phyloP scores from a whole-genome alignment of 2,797 vertebrate genomes.

The Macrochelys suwanniensis region DNA sequence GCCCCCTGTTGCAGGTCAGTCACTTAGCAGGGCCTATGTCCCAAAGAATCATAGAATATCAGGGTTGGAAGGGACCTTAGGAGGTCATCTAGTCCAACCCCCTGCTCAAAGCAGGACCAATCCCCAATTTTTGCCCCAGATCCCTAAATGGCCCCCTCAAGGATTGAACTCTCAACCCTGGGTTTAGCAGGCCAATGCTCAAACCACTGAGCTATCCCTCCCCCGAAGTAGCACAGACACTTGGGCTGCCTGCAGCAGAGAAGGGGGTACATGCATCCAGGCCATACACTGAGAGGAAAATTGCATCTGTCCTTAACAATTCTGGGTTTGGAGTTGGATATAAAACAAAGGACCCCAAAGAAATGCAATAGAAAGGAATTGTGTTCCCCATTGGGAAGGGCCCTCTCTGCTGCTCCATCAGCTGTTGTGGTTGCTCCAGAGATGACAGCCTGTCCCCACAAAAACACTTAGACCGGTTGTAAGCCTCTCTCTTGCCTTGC shows the following conservation, averaged over 20 bases:
- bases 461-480: not conserved
- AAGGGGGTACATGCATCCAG: not conserved
- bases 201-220: too few species aligned
- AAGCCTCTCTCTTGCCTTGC: not conserved
- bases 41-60: not conserved
- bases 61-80: too few species aligned
- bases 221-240: not conserved
- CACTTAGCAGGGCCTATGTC: not conserved
- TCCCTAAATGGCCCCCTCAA: too few species aligned
- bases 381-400: not conserved
- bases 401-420: not conserved
- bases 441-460: rapidly evolving
- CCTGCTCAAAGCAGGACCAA: too few species aligned
- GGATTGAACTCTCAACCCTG: too few species aligned
- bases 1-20: rapidly evolving
- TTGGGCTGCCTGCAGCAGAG: not conserved
- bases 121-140: too few species aligned
- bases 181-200: too few species aligned
- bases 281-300: too few species aligned
- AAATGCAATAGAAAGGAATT: not conserved
- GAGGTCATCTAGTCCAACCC: too few species aligned
- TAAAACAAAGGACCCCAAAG: not conserved
- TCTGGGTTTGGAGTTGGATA: not conserved
- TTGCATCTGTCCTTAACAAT: not conserved
- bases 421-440: not conserved